Conservation (phyloP, 2,888 invertebrate species). For the Heteromyza rotundicornis region DNA sequence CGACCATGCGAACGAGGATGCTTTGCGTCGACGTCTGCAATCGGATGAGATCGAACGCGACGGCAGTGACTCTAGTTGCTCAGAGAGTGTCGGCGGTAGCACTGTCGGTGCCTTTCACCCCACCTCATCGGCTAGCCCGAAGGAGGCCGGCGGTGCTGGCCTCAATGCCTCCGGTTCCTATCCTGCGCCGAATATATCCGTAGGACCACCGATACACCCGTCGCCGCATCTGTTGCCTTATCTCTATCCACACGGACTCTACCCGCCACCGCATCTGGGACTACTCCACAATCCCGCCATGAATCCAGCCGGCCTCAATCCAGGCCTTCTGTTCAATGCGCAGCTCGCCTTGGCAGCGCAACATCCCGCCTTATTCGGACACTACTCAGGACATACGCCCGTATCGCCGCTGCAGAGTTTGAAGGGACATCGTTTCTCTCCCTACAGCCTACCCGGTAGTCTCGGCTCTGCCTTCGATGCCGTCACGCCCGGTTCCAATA, state of each 20-base stretch:
- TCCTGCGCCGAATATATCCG: slow-evolving; percentile 90
- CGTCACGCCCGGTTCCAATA: slow-evolving; percentile 76
- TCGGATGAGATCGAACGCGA: slow-evolving; percentile 71
- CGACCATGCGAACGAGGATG: slow-evolving; percentile 65
- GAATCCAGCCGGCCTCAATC: slow-evolving; percentile 70
- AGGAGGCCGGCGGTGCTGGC: slow-evolving; percentile 57
- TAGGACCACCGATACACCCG: slow-evolving; percentile 92
- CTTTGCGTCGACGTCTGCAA: slow-evolving; percentile 64
- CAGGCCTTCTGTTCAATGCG: slow-evolving; percentile 85
- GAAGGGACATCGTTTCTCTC: slow-evolving; percentile 83
- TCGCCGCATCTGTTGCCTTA: slow-evolving; percentile 88
- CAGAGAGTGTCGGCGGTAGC: slow-evolving; percentile 67
- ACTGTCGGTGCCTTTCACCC: slow-evolving; percentile 63
- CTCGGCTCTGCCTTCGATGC: slow-evolving; percentile 88
- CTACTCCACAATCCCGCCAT: slow-evolving; percentile 67
- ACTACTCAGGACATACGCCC: slow-evolving; percentile 74
- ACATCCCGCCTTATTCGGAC: slow-evolving; percentile 78
- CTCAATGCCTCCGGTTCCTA: slow-evolving; percentile 64
- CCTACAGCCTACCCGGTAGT: slow-evolving; percentile 83
- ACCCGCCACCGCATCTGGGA: slow-evolving; percentile 78
- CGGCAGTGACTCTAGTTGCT: slow-evolving; percentile 77
- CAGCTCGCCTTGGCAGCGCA: slow-evolving; percentile 87
- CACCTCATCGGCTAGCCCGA: slow-evolving; percentile 65
- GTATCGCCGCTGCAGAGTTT: slow-evolving; percentile 74
- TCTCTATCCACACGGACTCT: slow-evolving; percentile 88